A percentile compares a stretch with the other conserved stretches of the same genome.
These are phyloP conservation scores for Myotis planiceps DNA, from an alignment of 2,797 vertebrate species.

Conservation along the genomic window DNA sequence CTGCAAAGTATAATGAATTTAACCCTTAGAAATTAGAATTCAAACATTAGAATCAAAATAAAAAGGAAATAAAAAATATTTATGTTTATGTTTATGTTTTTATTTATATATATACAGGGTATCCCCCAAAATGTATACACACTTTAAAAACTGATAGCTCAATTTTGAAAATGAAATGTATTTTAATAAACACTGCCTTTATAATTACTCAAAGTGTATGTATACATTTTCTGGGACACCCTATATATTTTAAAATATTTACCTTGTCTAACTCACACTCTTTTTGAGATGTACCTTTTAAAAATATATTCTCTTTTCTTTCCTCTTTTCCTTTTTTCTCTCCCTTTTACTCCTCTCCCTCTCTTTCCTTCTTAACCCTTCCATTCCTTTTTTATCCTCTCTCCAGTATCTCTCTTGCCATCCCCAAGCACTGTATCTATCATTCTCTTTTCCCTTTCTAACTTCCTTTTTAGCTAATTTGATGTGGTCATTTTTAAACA, in stretches of 20 bases:
- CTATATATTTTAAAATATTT: not conserved
- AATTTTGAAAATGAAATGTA: no score
- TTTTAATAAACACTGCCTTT: no score
- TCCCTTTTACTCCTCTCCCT: no score
- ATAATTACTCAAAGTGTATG: no score
- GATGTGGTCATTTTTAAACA: not conserved
- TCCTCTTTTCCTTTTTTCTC: not conserved
- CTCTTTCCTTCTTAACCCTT: not conserved
- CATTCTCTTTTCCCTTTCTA: not conserved
- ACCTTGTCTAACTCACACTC: not conserved
- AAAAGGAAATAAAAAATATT: not conserved
- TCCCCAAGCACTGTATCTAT: not conserved
- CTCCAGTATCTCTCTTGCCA: fast-evolving
- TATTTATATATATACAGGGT: no score
- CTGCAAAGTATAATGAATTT: not conserved
- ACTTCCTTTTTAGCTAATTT: not conserved
- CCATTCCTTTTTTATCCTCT: not conserved
- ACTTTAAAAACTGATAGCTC: no score
- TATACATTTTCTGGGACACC: no score
- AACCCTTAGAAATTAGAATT: not conserved
- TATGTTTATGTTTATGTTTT: not conserved
- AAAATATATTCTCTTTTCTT: not conserved
- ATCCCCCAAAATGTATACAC: no score
- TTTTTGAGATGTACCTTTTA: not conserved
- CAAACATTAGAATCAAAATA: not conserved